Evolutionary conservation across 2,113 vertebrate species (phyloP).

Genomic region (Andinoacara biseriatus): DNA sequence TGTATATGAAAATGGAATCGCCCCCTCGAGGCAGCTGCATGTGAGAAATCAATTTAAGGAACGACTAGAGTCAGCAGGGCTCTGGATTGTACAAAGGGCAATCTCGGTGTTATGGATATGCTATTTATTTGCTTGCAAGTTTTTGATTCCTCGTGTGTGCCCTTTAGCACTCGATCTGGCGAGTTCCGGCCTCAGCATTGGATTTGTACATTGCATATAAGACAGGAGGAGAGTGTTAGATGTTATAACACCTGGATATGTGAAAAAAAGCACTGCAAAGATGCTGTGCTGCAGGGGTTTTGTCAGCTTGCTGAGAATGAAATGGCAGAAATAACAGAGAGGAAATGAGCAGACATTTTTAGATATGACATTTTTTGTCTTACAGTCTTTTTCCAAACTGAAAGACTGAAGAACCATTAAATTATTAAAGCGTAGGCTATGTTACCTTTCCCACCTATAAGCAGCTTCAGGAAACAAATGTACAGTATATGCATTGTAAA

Average conservation of each 20-base stretch:
- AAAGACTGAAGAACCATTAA: slow-evolving; percentile 10
- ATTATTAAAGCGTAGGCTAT: slow-evolving; percentile 13
- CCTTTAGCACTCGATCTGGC: slow-evolving; percentile 49
- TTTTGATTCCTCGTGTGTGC: slow-evolving; percentile 62
- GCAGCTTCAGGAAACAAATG: background rate
- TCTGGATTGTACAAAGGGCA: slow-evolving; percentile 73
- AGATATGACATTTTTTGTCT: background rate
- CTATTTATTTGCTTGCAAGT: slow-evolving; percentile 67
- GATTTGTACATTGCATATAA: slow-evolving; percentile 12
- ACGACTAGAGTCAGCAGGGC: slow-evolving; percentile 73
- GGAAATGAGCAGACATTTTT: slow-evolving; percentile 21
- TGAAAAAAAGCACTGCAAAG: background rate
- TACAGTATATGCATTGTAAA: background rate
- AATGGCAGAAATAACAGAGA: slow-evolving; percentile 13
- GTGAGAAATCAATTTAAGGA: slow-evolving; percentile 79
- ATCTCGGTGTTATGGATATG: slow-evolving; percentile 73
- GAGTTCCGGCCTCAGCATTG: background rate
- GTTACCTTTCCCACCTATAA: background rate
- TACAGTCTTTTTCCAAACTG: background rate
- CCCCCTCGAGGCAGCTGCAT: slow-evolving; percentile 63
- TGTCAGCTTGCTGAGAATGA: slow-evolving; percentile 7
- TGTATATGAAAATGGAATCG: slow-evolving; percentile 70
- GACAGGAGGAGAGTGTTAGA: background rate
- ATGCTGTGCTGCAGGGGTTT: slow-evolving; percentile 8
- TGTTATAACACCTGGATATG: slow-evolving; percentile 32